Percentiles rank a stretch among this genome's conserved stretches.
Evolutionary conservation across 92 coral and sea anemone species (phyloP).

Genomic region (Virgularia gustaviana): DNA sequence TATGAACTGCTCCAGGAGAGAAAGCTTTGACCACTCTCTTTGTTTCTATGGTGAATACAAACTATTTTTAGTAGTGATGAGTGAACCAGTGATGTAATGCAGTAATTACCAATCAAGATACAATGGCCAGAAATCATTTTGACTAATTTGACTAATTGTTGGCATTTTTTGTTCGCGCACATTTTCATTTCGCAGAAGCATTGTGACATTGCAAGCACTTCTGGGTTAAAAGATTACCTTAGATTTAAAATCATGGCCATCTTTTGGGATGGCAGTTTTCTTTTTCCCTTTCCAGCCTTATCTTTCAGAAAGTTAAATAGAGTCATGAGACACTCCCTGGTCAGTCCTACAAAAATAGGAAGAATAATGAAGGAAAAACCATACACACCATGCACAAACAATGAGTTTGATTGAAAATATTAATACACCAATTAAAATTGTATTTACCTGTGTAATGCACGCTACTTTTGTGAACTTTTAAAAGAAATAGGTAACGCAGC

Average conservation of each 20-base stretch:
- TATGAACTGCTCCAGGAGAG: slow-evolving; percentile 58
- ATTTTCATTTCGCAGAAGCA: no score
- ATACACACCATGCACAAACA: not conserved
- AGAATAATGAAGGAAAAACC: not conserved
- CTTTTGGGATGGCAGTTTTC: not conserved
- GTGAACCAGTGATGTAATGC: no score
- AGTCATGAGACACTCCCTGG: not conserved
- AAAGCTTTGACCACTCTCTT: slow-evolving; percentile 48
- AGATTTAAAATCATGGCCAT: not conserved
- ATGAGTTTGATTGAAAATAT: not conserved
- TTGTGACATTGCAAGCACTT: no score
- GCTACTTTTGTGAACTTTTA: not conserved
- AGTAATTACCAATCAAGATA: no score
- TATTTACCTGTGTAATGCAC: not conserved
- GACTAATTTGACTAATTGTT: no score
- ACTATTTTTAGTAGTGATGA: no score
- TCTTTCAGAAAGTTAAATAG: not conserved
- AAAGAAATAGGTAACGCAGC: not conserved
- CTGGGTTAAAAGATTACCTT: not conserved
- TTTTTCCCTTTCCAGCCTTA: not conserved
- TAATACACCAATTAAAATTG: not conserved
- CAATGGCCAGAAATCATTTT: no score
- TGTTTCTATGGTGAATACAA: no score
- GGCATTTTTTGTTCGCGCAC: no score
- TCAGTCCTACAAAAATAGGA: not conserved